phyloP scores from a whole-genome alignment of 2,797 vertebrate genomes.

The Arrhamphus sclerolepis region DNA sequence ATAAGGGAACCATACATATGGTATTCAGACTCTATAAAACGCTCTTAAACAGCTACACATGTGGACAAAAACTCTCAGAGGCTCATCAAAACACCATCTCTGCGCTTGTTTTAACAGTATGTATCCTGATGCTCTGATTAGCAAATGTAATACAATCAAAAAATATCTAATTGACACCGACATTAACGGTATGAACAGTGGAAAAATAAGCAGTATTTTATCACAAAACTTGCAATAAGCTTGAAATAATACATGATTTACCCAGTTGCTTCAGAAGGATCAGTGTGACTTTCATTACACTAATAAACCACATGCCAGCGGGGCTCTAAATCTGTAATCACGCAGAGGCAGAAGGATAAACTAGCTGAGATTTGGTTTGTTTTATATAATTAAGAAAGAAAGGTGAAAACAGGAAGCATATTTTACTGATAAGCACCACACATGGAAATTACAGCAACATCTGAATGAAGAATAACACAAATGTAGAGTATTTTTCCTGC shows the following conservation, averaged over 20 bases:
- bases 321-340: constrained; percentile 9
- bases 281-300: constrained; percentile 15
- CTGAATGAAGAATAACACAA: not conserved
- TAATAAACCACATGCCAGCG: constrained; percentile 44
- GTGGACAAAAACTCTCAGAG: not conserved
- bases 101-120: not conserved
- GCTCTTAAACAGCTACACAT: no score
- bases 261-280: constrained; percentile 39
- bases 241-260: constrained; percentile 36
- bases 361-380: constrained; percentile 7
- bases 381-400: constrained; percentile 1
- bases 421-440: constrained; percentile 6
- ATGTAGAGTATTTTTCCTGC: not conserved
- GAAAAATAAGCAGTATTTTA: constrained; percentile 44
- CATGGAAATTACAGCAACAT: not conserved
- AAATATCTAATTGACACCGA: constrained; percentile 13
- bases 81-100: not conserved
- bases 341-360: not conserved
- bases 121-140: constrained; percentile 12
- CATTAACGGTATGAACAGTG: constrained; percentile 7
- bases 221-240: constrained; percentile 27
- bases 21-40: no score
- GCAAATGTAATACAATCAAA: constrained; percentile 33
- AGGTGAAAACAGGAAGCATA: not conserved
- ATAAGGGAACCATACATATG: no score